Conservation (phyloP, 1,140 invertebrate species). For the Cotesia glomerata region DNA sequence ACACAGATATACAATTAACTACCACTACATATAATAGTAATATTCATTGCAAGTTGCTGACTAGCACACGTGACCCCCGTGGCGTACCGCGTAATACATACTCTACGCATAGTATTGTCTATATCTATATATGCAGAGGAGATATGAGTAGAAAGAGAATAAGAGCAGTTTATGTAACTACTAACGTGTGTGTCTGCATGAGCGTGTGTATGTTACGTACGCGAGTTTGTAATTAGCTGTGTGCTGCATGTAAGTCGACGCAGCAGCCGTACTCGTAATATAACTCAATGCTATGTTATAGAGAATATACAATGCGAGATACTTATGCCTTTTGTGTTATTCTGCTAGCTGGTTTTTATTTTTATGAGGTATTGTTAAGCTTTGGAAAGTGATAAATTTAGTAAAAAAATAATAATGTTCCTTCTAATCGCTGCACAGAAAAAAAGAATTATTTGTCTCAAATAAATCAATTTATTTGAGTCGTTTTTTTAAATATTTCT, state of each 20-base stretch:
- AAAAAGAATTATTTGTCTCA: too few relatives aligned
- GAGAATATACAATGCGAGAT: background rate
- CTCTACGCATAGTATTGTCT: background rate
- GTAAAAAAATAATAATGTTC: background rate
- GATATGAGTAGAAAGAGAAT: background rate
- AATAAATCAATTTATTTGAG: too few relatives aligned
- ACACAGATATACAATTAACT: background rate
- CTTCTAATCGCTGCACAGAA: background rate
- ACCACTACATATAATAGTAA: background rate
- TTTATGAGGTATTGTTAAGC: too few relatives aligned
- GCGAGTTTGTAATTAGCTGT: constrained; percentile 41
- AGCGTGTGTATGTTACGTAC: constrained; percentile 14
- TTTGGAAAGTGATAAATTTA: too few relatives aligned
- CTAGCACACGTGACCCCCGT: constrained; percentile 12
- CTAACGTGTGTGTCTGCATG: background rate
- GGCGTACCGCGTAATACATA: constrained; percentile 3
- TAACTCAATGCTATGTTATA: constrained; percentile 33
- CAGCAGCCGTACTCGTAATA: constrained; percentile 36
- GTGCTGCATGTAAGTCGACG: constrained; percentile 25
- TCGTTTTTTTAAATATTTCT: too few relatives aligned
- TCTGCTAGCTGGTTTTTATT: too few relatives aligned
- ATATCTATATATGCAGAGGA: background rate
- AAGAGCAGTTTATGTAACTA: constrained; percentile 31
- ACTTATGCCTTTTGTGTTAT: too few relatives aligned
- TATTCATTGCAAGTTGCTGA: constrained; percentile 6